These are phyloP conservation scores for Ectropis grisescens DNA, from an alignment of 1,140 invertebrate species.

Conservation along the genomic window DNA sequence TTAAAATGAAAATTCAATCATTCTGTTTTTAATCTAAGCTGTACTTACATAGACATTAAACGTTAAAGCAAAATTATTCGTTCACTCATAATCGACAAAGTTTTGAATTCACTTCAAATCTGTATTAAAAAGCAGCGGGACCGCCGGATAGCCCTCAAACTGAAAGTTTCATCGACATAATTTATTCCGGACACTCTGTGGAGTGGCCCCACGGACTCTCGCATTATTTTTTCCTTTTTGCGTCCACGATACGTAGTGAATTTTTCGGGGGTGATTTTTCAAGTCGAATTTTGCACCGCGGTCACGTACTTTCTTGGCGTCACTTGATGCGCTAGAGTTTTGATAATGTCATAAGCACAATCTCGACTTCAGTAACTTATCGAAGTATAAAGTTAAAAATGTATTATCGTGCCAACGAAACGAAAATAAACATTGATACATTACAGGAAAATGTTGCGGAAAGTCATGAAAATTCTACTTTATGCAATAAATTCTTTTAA, in stretches of 20 bases:
- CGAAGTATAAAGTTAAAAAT: no score
- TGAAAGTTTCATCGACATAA: constrained; percentile 50
- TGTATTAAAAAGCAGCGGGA: constrained; percentile 13
- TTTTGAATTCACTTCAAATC: constrained; percentile 21
- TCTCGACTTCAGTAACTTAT: no score
- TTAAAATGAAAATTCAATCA: no score
- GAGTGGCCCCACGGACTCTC: constrained; percentile 28
- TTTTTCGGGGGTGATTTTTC: constrained; percentile 40
- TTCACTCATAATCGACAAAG: constrained; percentile 2
- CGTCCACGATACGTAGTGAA: constrained; percentile 29
- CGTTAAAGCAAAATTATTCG: no score
- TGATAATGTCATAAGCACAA: constrained; percentile 57
- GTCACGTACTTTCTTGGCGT: constrained; percentile 60
- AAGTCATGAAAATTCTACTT: no score
- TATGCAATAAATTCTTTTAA: no score
- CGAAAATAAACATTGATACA: no score
- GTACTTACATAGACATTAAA: no score
- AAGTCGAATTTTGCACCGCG: constrained; percentile 41
- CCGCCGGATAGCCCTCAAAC: constrained; percentile 27
- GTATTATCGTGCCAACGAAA: no score
- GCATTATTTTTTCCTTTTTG: constrained; percentile 49
- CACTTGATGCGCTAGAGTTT: constrained; percentile 50
- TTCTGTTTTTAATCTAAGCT: no score
- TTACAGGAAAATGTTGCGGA: no score
- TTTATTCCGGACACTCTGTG: constrained; percentile 43